Base-by-base conservation (phyloP, 2,888 invertebrate genomes). In the Drosophila incognita region DNA sequence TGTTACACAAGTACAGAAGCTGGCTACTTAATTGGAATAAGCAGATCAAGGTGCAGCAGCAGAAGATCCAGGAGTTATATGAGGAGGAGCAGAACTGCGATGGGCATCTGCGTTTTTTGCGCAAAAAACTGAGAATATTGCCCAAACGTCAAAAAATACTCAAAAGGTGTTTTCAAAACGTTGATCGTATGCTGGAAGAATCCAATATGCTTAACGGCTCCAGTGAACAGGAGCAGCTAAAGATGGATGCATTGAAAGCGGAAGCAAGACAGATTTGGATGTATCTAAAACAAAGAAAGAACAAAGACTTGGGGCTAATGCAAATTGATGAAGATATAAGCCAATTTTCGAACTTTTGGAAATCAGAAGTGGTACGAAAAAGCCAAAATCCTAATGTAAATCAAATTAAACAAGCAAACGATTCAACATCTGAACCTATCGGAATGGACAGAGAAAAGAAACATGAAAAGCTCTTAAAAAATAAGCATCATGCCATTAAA, bases 11-110 rank as follows among this genome's bases (percentile, higher is more conserved):
- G 27, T 70, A 89, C 29, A 52, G 33, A 1, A 38, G 4, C 0
- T 73, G 65, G 75, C 24, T 81, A 13, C 18, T 8, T 2, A 67
- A 27, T 4, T 89, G 79, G 65, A 51, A 67, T 1, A 48, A 15
- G 5, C 40, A 38, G 4, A 29, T 87, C 4, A 31, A 10, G 18
- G 0, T 3, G 11, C 74, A 78, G 31, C 21, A 35, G 11, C 21
- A 36, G 42, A 35, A 48, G 10, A 33, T 87, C 0, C 29, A 15
- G 0, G 11, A 53, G 10, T 29, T 74, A 52, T n/a, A 38, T 8
- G 8, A 11, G 0, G 10, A 62, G 29, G 75, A 83, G 8, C 0
- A 8, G 0, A 8, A 48, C 1, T 35, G 63, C 7, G 40, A 77
- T 27, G 11, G 29, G 0, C 31, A 15, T 1, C 21, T 82, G n/a